phyloP scores from a whole-genome alignment of 2,113 vertebrate species.

The Urocitellus parryii region DNA sequence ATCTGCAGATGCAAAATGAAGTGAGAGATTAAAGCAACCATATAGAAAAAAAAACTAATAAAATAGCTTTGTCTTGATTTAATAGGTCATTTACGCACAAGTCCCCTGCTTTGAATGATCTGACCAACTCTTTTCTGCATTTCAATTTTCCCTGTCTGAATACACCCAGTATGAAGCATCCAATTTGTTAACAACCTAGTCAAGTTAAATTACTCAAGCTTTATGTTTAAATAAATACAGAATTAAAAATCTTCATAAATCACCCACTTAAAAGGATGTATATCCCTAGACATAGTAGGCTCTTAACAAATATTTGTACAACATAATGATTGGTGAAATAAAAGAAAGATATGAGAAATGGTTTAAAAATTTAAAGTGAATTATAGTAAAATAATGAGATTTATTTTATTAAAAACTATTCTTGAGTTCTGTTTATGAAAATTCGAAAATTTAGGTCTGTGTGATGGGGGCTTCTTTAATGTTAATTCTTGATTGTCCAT shows the following conservation, averaged over 20 bases:
- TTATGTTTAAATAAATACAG: conserved; percentile 24
- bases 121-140: conserved; percentile 53
- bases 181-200: not conserved
- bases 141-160: not conserved
- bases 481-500: conserved; percentile 15
- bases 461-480: not conserved
- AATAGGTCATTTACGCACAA: conserved; percentile 1
- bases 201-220: not conserved
- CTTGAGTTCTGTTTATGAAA: not conserved
- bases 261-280: not conserved
- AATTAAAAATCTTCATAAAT: not conserved
- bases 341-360: not conserved
- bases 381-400: not conserved
- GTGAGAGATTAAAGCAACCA: conserved; percentile 43
- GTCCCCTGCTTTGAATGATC: conserved; percentile 29
- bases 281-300: not conserved
- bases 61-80: conserved; percentile 33
- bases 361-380: not conserved
- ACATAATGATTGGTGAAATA: not conserved
- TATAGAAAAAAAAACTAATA: conserved; percentile 46
- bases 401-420: not conserved
- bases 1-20: conserved; percentile 23
- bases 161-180: not conserved
- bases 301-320: conserved; percentile 33
- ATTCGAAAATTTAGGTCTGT: not conserved